phyloP scores from a whole-genome alignment of 2,888 invertebrate genomes.

The Spatulosminthurus flaviceps region DNA sequence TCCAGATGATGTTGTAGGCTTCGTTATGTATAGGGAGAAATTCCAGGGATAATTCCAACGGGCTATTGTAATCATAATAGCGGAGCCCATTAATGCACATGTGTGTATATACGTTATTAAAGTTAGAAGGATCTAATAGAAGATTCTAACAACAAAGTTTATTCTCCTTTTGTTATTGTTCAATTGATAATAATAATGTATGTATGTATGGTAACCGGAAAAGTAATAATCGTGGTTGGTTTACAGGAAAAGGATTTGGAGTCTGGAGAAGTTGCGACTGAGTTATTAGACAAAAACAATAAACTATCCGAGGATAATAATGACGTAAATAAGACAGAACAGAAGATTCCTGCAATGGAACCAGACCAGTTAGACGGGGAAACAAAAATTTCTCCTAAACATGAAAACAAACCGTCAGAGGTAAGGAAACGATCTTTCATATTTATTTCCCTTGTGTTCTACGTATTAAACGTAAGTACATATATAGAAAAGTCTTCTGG shows the following conservation, averaged over 20 bases:
- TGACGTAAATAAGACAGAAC: slow-evolving; percentile 41
- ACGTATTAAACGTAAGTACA: too few relatives aligned
- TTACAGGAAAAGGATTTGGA: slow-evolving; percentile 48
- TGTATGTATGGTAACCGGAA: background rate
- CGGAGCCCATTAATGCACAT: too few relatives aligned
- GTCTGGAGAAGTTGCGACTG: slow-evolving; percentile 47
- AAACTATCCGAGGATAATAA: slow-evolving; percentile 43
- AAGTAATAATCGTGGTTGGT: background rate
- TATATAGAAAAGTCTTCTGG: too few relatives aligned
- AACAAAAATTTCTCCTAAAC: slow-evolving; percentile 41
- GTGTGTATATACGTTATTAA: too few relatives aligned
- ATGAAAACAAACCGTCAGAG: slow-evolving; percentile 46
- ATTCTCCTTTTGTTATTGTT: too few relatives aligned
- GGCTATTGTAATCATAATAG: too few relatives aligned
- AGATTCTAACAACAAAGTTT: too few relatives aligned
- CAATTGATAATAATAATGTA: too few relatives aligned
- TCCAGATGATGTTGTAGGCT: too few relatives aligned
- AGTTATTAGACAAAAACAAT: slow-evolving; percentile 46
- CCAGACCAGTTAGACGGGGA: slow-evolving; percentile 42
- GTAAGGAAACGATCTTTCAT: slow-evolving; percentile 36
- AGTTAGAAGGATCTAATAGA: too few relatives aligned
- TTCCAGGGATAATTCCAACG: too few relatives aligned
- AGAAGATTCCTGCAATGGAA: slow-evolving; percentile 28
- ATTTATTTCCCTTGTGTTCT: slow-evolving; percentile 24
- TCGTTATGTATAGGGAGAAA: too few relatives aligned